phyloP scores from a whole-genome alignment of 2,797 vertebrate species.

The Trematomus bernacchii region DNA sequence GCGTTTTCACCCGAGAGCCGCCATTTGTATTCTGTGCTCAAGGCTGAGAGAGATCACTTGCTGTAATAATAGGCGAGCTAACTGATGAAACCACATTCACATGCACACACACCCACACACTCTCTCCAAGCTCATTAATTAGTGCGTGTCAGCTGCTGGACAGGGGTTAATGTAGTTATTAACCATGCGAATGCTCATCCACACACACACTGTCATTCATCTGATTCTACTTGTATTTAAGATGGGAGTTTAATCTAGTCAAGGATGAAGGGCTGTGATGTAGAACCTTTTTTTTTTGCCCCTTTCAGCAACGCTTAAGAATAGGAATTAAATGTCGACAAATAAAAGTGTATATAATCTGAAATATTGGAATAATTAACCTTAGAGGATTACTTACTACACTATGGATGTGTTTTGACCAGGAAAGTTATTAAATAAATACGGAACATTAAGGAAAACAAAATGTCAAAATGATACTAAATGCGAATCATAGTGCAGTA shows the following conservation, averaged over 20 bases:
- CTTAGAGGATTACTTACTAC: too few relatives aligned
- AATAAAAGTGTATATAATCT: too few relatives aligned
- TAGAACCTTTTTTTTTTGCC: too few relatives aligned
- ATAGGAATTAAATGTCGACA: too few relatives aligned
- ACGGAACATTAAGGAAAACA: not conserved
- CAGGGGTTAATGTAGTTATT: conserved; percentile 58
- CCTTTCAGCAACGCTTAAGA: not conserved
- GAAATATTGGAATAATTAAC: too few relatives aligned
- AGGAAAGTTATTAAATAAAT: too few relatives aligned
- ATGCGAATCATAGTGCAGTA: not conserved
- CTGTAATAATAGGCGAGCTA: conserved; percentile 21
- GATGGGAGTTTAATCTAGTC: not conserved
- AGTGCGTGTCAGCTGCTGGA: conserved; percentile 17
- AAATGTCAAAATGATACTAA: not conserved
- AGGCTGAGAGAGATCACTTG: not conserved
- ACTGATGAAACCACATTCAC: conserved; percentile 5
- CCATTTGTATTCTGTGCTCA: not conserved
- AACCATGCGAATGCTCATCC: conserved; percentile 31
- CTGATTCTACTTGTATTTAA: conserved; percentile 2
- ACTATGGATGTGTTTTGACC: not conserved
- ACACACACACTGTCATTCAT: conserved; percentile 21
- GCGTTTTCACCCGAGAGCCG: conserved; percentile 7
- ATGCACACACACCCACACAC: conserved; percentile 7
- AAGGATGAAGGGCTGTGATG: not conserved
- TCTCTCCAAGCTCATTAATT: conserved; percentile 21